Evolutionary conservation across 2,797 vertebrate genomes (phyloP), one percentile per base, ranked within the genome.

Genomic region (Melanotaenia maccullochi): DNA sequence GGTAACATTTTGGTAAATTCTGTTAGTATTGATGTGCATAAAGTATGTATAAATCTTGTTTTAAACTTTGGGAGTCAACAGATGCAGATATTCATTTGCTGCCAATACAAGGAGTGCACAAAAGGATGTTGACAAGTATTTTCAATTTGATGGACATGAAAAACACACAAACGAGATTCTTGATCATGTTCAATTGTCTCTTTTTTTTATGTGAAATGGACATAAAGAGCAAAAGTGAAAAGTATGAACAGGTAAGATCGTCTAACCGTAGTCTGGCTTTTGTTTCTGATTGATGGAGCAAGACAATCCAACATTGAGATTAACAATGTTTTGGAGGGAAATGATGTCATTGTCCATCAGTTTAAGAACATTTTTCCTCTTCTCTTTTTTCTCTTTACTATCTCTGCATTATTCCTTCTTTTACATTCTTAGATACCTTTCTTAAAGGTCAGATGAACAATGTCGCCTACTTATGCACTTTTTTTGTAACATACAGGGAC

Each of bases 181-280:
- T 44, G 60, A 84, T 52, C 68, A 75, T 73, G 70, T 71, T 40
- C 68, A 0, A 1, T 25, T 68, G 78, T 68, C 72, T 79, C 64
- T 81, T 3, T 79, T 84, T 84, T 80, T 71, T 38, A 16, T 68
- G 62, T 86, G 68, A 82, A 85, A 89, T 70, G 77, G 85, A 89
- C 81, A 82, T 80, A 84, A 90, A 87, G 80, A 77, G 73, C 77
- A 83, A 87, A 80, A 87, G 66, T 76, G 82, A 89, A 87, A 84
- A 82, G 68, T 80, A 64, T 83, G 63, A 65, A 59, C 5, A 38
- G 80, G 79, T 79, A 77, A 82, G 77, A 83, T 59, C 65, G 78
- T 81, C 61, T 56, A 33, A 62, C 51, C 75, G 61, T 71, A 71
- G 70, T 68, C 51, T 9, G 44, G 65, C 66, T 88, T 86, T 85